Evolutionary conservation across 2,113 vertebrate genomes (phyloP), one percentile per base, ranked within the genome.

Genomic region (Ploceus nigricollis): DNA sequence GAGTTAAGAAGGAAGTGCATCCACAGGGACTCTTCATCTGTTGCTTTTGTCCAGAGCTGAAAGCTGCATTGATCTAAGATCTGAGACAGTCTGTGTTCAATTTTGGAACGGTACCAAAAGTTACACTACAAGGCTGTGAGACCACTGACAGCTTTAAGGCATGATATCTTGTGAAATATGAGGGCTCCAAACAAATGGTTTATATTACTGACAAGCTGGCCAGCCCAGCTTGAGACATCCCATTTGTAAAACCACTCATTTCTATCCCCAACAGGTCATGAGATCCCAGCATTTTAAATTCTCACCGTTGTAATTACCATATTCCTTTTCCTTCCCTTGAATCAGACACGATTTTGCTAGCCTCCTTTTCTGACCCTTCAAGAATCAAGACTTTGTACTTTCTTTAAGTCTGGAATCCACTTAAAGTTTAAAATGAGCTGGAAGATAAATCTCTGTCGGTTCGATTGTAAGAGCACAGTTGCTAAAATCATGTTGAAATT

Each of bases 391-490:
- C 86, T 95, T 92, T 90, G 69, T 93, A 64, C 82, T 87, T 88
- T 40, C 87, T 90, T 83, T 50, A 93, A 93, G 82, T 78, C 93
- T 75, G 85, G 82, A 96, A 97, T 96, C 90, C 93, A 96, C 90
- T 95, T 90, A 73, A 88, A 90, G 82, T 96, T 95, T 95, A 60
- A 95, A 95, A 96, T 86, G 92, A 96, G 72, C 90, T 71, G 12
- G 30, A 84, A 94, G 82, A 92, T 92, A 96, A 93, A 96, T 96
- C 88, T 92, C 90, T 86, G 90, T 83, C 71, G 11, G 90, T 39
- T 76, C n/a, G 68, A 86, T 42, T 81, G 82, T 30, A 27, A 84
- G 88, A 82, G 72, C 9, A 12, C 60, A 68, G 96, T 28, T 0
- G 4, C 96, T 96, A 78, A 92, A 94, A 92, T 93, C 90, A 33